phyloP scores from a whole-genome alignment of 1,140 invertebrate genomes.

The Bombus fervidus region DNA sequence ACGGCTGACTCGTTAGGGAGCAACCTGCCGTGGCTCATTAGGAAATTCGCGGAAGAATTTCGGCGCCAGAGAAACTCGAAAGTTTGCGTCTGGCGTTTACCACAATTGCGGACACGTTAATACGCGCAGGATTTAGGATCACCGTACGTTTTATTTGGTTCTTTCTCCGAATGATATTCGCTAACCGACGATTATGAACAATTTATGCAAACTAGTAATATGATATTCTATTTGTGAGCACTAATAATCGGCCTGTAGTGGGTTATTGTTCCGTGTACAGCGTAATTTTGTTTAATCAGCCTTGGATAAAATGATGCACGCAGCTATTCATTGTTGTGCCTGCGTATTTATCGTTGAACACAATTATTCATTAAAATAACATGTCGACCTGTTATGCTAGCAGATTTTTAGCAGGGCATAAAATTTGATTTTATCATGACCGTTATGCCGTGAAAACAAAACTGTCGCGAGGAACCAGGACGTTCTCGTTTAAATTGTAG shows the following conservation, averaged over 20 bases:
- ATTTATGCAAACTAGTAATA: background rate
- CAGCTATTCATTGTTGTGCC: background rate
- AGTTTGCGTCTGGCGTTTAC: background rate
- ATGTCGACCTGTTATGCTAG: background rate
- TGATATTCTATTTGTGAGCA: background rate
- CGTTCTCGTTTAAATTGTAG: constrained; percentile 1
- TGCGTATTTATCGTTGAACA: background rate
- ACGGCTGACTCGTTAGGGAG: constrained; percentile 49
- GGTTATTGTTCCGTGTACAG: background rate
- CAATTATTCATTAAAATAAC: constrained; percentile 40
- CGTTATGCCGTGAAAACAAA: constrained; percentile 1
- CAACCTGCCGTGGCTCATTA: constrained; percentile 50
- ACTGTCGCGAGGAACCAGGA: background rate
- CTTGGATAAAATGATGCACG: background rate
- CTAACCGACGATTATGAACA: background rate
- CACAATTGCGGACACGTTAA: background rate
- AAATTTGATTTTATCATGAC: constrained; percentile 22
- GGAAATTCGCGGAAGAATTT: constrained; percentile 14
- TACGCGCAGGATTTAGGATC: background rate
- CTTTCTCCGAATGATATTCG: background rate
- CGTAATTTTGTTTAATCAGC: constrained; percentile 6
- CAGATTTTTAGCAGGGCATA: background rate
- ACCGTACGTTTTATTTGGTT: no score
- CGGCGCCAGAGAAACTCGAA: background rate
- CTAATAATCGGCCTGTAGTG: background rate